Base-by-base conservation (phyloP, 2,888 invertebrate species). In the Andricus quercusramuli region DNA sequence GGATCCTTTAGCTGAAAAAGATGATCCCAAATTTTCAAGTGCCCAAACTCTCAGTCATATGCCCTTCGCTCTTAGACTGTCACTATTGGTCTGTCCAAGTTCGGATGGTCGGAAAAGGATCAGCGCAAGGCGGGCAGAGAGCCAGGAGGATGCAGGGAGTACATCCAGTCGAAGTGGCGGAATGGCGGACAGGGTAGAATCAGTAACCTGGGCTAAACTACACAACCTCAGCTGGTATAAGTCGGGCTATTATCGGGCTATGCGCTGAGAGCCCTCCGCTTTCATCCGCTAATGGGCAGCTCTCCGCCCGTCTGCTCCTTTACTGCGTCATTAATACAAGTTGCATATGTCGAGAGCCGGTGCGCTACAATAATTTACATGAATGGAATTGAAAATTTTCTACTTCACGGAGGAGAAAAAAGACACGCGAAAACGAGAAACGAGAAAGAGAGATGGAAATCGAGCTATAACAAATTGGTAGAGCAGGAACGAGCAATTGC, bases 201-300 rank as follows among this genome's bases (percentile, higher is more conserved):
- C 87, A 86, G 89, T 90, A 90, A 91, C 90, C 89, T 87, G 90
- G 90, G 89, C 90, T 91, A 91, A 91, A 91, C 91, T 91, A 91
- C 90, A 90, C 86, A 91, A 89, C 88, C 90, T 86, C 89, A 89
- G 89, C 88, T 89, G 89, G 90, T 91, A 91, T 92, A 92, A 92
- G 92, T 92, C 92, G 92, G 91, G 91, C 92, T 92, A 92, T 92
- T 92, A 92, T 92, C 92, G 92, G 90, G 92, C 92, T 90, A 89
- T 90, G 90, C 89, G 90, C 90, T 90, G 92, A 92, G 92, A 91
- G 91, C 91, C 90, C 92, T 91, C 92, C 90, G 92, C 92, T 92
- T 92, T 92, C 92, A 92, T 92, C 91, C 92, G 90, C 92, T 92
- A 92, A 92, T 92, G 92, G 92, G 91, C 92, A 91, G 92, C 92